Base-by-base conservation (phyloP, 2,113 vertebrate species). In the Spizaetus ornatus region DNA sequence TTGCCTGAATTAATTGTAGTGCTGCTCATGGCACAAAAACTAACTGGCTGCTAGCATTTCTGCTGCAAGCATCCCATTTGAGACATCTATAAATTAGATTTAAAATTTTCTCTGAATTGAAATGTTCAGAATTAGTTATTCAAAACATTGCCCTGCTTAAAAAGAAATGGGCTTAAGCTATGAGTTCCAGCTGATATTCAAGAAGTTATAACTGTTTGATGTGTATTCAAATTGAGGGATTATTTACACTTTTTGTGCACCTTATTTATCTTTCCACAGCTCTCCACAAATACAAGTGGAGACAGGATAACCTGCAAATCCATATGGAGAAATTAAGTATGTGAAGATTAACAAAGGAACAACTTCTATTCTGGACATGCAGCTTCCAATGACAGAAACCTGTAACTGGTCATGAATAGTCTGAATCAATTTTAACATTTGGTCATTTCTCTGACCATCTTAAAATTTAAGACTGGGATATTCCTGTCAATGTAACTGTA, bases 1-100 rank as follows among this genome's bases (percentile, higher is more conserved):
- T 93, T 94, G 58, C 70, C 23, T 95, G 90, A 95, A 93, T 83
- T 95, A 92, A 97, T 91, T 95, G 36, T 34, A 94, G 63, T 62
- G 36, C 38, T 88, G 27, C 7, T 89, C 72, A 66, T 85, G 27
- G 32, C 61, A 92, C 70, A 85, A 94, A 95, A 97, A 93, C 81
- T 85, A 94, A 80, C 43, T 0, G 16, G 5, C 86, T 96, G 80
- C 21, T 63, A 90, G 23, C 23, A 61, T 82, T 82, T 82, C 62
- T 73, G 25, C 71, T 91, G 45, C 63, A 86, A 82, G 11, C 34
- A 80, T 85, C 23, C 61, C 43, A 45, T 78, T 92, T 93, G 48
- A 89, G 65, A 92, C 85, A 89, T 69, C 58, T 83, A 80, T 71
- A 87, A 80, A 94, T 92, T 77, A 85, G 31, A n/a, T 92, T 42